phyloP scores from a whole-genome alignment of 2,888 invertebrate genomes.

The Isotomurus palustris region DNA sequence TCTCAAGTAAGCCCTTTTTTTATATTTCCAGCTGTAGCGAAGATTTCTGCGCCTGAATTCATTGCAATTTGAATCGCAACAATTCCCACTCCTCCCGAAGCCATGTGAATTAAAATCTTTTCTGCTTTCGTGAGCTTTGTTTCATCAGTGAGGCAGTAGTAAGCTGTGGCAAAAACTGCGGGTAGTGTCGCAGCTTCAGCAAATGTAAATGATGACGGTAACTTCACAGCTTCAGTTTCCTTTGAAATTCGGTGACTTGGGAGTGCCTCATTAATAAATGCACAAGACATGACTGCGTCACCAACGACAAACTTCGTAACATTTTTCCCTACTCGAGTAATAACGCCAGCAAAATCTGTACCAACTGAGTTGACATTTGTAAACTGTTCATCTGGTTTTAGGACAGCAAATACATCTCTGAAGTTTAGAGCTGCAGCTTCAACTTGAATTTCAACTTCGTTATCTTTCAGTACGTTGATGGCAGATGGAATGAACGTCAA shows the following conservation, averaged over 20 bases:
- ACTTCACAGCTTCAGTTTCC: too few relatives aligned
- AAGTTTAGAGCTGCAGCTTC: constrained; percentile 17
- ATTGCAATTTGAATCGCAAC: constrained; percentile 29
- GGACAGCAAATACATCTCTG: constrained; percentile 9
- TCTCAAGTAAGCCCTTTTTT: constrained; percentile 25
- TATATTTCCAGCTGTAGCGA: constrained; percentile 29
- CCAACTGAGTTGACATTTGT: constrained; percentile 13
- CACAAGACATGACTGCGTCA: constrained; percentile 15
- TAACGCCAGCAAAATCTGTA: constrained; percentile 20
- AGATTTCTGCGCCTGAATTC: constrained; percentile 16
- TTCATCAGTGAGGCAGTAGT: constrained; percentile 14
- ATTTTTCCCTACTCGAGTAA: constrained; percentile 9
- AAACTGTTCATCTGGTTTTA: constrained; percentile 16
- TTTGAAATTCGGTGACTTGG: too few relatives aligned
- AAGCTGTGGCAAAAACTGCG: constrained; percentile 19
- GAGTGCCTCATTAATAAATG: too few relatives aligned
- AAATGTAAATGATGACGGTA: constrained; percentile 14
- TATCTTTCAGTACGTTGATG: background rate
- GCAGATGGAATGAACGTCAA: constrained; percentile 4
- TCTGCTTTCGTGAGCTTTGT: constrained; percentile 18
- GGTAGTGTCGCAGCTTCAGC: constrained; percentile 22
- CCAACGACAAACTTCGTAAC: constrained; percentile 11
- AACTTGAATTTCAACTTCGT: constrained; percentile 10
- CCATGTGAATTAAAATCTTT: constrained; percentile 26
- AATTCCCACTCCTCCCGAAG: constrained; percentile 33